Base-by-base conservation (phyloP, 2,888 invertebrate species). In the Drosophila rellima region DNA sequence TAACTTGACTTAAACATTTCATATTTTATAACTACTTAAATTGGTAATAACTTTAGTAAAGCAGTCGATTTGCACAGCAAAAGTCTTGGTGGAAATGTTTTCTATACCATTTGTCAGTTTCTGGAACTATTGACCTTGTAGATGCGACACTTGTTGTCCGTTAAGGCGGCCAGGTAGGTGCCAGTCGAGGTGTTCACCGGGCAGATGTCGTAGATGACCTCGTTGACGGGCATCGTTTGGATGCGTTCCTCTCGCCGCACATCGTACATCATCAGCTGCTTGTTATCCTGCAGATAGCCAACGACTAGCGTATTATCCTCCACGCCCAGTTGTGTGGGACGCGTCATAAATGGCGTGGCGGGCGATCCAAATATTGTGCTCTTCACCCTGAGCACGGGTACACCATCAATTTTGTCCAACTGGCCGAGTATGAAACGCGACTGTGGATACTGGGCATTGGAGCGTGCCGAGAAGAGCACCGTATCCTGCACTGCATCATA, bases 211-310 rank as follows among this genome's bases (percentile, higher is more conserved):
- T 96, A 90, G 10, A 96, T 94, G 0, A 95, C 94, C 73, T 95
- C 95, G 0, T 94, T 93, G 0, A 95, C 94, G 0, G 95, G 94
- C 54, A 96, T 84, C 0, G 94, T 94, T 82, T 89, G 94, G 66
- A 91, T 93, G 91, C 92, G 94, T 88, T 91, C 94, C 17, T 94
- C 94, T 1, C 93, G 93, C n/a, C 92, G 93, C 40, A 94, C 91
- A 62, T 95, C 96, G 93, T 96, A 96, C 1, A 96, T 91, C 50
- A 94, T 93, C 26, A 96, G 91, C 11, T 94, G 92, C 4, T 94
- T 94, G n/a, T 94, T 94, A 55, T 95, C 95, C 91, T 97, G 97
- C 66, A 96, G 95, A 82, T 96, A 95, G 0, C 96, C 96, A 0
- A 96, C 95, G 0, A 96, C 94, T 88, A 96, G 93, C 8, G 94